A percentile compares a stretch with the other conserved stretches of the same genome.
phyloP scores from a whole-genome alignment of 2,888 invertebrate genomes.

The Glyphotaelius pellucidus region DNA sequence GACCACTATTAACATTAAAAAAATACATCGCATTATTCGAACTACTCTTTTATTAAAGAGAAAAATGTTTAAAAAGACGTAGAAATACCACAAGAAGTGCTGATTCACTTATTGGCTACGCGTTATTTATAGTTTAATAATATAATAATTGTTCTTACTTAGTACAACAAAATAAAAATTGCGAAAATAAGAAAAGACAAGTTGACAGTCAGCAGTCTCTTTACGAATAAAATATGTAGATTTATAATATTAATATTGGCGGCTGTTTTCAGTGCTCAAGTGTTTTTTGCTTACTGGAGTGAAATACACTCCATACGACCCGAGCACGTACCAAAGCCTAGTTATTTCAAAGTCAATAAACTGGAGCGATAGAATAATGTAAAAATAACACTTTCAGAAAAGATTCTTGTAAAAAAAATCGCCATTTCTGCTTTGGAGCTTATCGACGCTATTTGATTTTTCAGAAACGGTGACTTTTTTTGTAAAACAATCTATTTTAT shows the following conservation, averaged over 20 bases:
- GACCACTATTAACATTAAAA: too few relatives aligned
- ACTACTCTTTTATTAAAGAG: too few relatives aligned
- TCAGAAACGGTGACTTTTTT: not conserved
- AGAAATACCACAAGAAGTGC: too few relatives aligned
- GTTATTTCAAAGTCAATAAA: not conserved
- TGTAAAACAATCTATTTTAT: not conserved
- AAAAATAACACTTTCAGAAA: not conserved
- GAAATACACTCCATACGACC: not conserved
- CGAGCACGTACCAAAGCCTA: not conserved
- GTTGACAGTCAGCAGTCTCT: not conserved
- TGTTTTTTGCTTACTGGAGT: not conserved
- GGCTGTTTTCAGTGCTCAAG: not conserved
- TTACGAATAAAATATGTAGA: not conserved
- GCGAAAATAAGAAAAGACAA: too few relatives aligned
- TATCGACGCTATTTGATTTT: not conserved
- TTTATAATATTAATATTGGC: not conserved
- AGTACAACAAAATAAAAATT: too few relatives aligned
- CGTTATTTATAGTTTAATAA: too few relatives aligned
- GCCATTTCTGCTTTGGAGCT: not conserved
- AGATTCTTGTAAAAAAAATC: not conserved
- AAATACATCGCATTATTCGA: too few relatives aligned
- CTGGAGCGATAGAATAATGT: not conserved
- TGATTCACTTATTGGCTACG: too few relatives aligned
- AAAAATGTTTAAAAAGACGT: too few relatives aligned
- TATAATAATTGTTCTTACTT: too few relatives aligned